phyloP scores from a whole-genome alignment of 1,140 invertebrate species.

The Diachasma alloeum region DNA sequence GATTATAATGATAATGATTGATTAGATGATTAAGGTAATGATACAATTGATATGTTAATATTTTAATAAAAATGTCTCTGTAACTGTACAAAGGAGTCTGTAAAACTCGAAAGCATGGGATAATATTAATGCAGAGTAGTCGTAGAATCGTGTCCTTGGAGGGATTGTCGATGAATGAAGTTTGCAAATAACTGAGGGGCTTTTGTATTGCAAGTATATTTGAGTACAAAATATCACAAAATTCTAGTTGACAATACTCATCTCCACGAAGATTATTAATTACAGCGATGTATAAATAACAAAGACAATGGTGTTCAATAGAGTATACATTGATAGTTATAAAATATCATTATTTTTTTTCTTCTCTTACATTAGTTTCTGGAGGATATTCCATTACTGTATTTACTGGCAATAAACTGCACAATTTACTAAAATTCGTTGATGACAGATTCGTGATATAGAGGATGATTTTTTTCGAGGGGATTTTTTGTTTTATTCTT shows the following conservation, averaged over 20 bases:
- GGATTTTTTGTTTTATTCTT: too few species aligned
- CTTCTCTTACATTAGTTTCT: background rate
- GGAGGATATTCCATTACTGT: conserved; percentile 7
- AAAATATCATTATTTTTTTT: conserved; percentile 13
- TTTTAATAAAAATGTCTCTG: conserved; percentile 53
- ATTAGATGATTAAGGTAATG: conserved; percentile 30
- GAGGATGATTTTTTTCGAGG: background rate
- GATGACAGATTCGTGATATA: background rate
- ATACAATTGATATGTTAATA: conserved; percentile 54
- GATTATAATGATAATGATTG: conserved; percentile 15
- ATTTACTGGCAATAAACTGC: conserved; percentile 33
- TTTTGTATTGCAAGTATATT: conserved; percentile 35
- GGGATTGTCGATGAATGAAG: background rate
- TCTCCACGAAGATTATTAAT: background rate
- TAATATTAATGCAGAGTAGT: background rate
- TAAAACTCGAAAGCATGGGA: background rate
- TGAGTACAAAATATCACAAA: conserved; percentile 1
- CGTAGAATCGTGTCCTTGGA: background rate
- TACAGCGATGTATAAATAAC: conserved; percentile 1
- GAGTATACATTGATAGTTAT: background rate
- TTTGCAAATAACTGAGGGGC: background rate
- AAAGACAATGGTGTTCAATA: conserved; percentile 25
- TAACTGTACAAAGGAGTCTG: conserved; percentile 36
- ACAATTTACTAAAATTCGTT: conserved; percentile 22
- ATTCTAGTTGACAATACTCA: background rate